Evolutionary conservation across 2,797 vertebrate genomes (phyloP), one percentile per base, ranked within the genome.

Genomic region (Artibeus jamaicensis): DNA sequence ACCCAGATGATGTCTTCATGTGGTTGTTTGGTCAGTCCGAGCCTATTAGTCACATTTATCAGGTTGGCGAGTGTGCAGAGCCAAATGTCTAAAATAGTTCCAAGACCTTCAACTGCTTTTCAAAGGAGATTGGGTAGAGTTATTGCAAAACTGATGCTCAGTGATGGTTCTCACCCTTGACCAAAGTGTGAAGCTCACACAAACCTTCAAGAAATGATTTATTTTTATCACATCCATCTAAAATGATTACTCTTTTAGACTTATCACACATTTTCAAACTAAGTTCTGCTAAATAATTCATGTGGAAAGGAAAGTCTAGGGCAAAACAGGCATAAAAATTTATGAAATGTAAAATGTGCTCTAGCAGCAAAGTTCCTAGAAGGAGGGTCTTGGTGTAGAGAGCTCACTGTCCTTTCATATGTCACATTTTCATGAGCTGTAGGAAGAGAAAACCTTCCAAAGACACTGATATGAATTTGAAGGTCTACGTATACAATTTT

Each of bases 341-440:
- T 95, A 98, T 98, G 98, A 96, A 97, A 98, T 94, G 93, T 97
- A 84, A 97, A 98, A 98, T 97, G 94, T 95, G 91, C 87, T 98
- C 42, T 78, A 95, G 89, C 32, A 93, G 73, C 68, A 94, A 96
- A 96, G 53, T 73, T 97, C 44, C 86, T 79, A 74, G 96, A 97
- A 94, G 92, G 70, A 84, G 68, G 44, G 93, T 93, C 84, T 79
- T 67, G 73, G 32, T 57, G 83, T 42, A 96, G 81, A 91, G 88
- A 62, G 62, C 76, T 62, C 34, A 42, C 73, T 81, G 42, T 86
- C 4, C 46, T 97, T 97, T 96, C 88, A 18, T 44, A 26, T 42
- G 74, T 89, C 83, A 42, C 83, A 79, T 79, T 97, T 96, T 92
- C 73, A 57, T 62, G 62, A 78, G 76, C 82, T 93, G n/a, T 76